These are phyloP conservation scores for Protophormia terraenovae DNA, from an alignment of 2,888 invertebrate genomes.

Conservation along the genomic window DNA sequence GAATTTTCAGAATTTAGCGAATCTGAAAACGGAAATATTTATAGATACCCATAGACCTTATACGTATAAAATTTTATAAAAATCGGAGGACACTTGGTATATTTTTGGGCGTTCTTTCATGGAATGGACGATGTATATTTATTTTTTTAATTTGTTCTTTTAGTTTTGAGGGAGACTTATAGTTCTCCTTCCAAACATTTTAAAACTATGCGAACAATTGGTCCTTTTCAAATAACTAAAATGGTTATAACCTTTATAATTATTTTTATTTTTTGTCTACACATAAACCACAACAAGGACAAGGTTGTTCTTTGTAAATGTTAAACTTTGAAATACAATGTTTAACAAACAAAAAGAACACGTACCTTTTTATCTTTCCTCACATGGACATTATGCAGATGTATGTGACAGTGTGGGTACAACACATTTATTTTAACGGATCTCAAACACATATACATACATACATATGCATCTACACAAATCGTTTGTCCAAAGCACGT, in stretches of 20 bases:
- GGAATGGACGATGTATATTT: neutral
- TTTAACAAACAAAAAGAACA: slow-evolving; percentile 9
- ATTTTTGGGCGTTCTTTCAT: too few relatives aligned
- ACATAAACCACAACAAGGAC: slow-evolving; percentile 31
- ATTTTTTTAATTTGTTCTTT: neutral
- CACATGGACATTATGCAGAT: neutral
- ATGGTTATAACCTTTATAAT: too few relatives aligned
- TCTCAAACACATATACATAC: neutral
- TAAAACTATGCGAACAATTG: neutral
- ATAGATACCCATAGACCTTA: too few relatives aligned
- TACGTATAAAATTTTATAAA: too few relatives aligned
- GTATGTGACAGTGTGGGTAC: neutral
- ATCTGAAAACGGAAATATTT: too few relatives aligned
- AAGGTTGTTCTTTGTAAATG: slow-evolving; percentile 22
- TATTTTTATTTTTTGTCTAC: neutral
- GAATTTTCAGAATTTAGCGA: too few relatives aligned
- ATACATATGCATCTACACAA: neutral
- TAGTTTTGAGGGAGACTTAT: neutral
- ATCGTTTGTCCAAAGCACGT: slow-evolving; percentile 5
- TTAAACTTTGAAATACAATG: neutral
- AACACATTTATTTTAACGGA: neutral
- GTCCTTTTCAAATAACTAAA: neutral
- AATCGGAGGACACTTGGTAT: too few relatives aligned
- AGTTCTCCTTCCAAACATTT: neutral
- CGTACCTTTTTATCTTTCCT: slow-evolving; percentile 20